Evolutionary conservation across 2,113 vertebrate genomes (phyloP).

Genomic region (Pyrgilauda ruficollis): DNA sequence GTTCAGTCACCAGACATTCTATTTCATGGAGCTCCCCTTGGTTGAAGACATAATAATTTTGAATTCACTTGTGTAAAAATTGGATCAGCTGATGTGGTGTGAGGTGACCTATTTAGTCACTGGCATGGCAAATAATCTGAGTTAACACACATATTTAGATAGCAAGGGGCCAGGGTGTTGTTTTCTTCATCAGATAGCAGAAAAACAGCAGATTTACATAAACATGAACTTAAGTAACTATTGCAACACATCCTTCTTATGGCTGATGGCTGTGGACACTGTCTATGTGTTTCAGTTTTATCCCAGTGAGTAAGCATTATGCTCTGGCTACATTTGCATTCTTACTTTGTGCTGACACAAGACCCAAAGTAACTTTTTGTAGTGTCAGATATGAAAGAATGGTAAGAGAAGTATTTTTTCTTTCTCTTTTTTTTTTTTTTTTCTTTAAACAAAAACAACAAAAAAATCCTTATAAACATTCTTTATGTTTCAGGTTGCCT

Average conservation of each 20-base stretch:
- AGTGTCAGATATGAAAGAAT: not conserved
- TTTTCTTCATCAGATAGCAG: not conserved
- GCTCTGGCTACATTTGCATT: not conserved
- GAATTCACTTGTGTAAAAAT: not conserved
- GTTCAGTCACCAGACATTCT: not conserved
- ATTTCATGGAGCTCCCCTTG: not conserved
- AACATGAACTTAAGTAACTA: not conserved
- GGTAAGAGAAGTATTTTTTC: not conserved
- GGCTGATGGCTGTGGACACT: not conserved
- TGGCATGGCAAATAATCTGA: not conserved
- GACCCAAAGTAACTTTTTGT: not conserved
- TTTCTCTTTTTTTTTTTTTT: not conserved
- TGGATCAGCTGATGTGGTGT: not conserved
- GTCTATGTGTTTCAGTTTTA: not conserved
- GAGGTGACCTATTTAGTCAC: not conserved
- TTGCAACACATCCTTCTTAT: not conserved
- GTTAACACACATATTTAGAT: not conserved
- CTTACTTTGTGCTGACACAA: not conserved
- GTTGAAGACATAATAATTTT: not conserved
- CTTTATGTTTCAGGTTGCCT: not conserved
- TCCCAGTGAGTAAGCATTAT: not conserved
- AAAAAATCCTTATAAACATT: not conserved
- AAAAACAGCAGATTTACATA: not conserved
- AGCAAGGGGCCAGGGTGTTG: not conserved
- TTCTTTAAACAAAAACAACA: not conserved